Evolutionary conservation across 1,140 invertebrate species (phyloP).

Genomic region (Hylaeus volcanicus): DNA sequence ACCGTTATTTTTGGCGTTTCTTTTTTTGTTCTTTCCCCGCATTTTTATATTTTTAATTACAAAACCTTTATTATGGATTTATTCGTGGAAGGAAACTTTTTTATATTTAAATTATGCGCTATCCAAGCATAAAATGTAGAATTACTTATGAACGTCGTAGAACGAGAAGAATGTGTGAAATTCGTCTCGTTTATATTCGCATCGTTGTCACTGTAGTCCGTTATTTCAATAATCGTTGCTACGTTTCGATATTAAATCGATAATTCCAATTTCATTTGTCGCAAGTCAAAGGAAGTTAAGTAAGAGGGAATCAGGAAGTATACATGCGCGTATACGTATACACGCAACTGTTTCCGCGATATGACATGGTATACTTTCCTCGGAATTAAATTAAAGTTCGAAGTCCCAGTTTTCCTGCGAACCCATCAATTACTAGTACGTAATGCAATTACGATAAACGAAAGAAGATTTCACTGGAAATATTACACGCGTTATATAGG

Average conservation of each 20-base stretch:
- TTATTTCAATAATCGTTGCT: conserved; percentile 4
- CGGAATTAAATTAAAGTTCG: conserved; percentile 18
- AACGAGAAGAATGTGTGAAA: too few relatives aligned
- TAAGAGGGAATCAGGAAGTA: not conserved
- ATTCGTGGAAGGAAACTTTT: not conserved
- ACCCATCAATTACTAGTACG: not conserved
- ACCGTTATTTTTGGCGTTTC: conserved; percentile 70
- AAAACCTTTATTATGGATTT: not conserved
- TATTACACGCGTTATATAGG: not conserved
- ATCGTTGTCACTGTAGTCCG: not conserved
- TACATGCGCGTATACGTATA: not conserved
- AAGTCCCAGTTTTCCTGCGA: not conserved
- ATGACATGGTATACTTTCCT: not conserved
- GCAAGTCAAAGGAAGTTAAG: not conserved
- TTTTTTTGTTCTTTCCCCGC: conserved; percentile 63
- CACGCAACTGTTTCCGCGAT: not conserved
- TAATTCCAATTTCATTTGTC: not conserved
- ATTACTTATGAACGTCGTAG: not conserved
- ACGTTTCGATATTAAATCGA: conserved; percentile 18
- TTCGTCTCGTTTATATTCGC: conserved; percentile 4
- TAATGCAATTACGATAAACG: conserved; percentile 3
- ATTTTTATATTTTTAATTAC: not conserved
- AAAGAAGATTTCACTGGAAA: not conserved
- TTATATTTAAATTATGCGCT: not conserved
- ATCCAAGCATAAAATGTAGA: not conserved